phyloP scores from a whole-genome alignment of 1,140 invertebrate genomes.

The Zaprionus ghesquierei region DNA sequence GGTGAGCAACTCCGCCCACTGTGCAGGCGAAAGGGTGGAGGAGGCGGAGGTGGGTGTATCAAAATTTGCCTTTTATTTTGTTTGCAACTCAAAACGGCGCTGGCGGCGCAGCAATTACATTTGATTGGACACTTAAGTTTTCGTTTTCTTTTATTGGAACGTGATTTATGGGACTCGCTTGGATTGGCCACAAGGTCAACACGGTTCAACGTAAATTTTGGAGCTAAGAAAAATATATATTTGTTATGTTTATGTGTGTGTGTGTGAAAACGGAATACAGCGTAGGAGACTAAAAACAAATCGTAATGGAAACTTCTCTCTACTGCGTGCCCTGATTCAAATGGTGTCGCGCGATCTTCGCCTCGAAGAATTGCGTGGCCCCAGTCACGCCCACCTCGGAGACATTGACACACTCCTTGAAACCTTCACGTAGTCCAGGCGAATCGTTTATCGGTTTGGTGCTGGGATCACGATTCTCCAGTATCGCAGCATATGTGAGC shows the following conservation, averaged over 20 bases:
- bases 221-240: not conserved
- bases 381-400: conserved; percentile 49
- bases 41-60: not conserved
- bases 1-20: not conserved
- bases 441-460: too few species aligned
- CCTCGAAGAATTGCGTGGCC: conserved; percentile 52
- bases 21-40: not conserved
- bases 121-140: conserved; percentile 77
- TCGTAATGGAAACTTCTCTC: too few species aligned
- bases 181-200: conserved; percentile 49
- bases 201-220: not conserved
- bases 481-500: conserved; percentile 28
- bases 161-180: conserved; percentile 50
- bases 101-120: conserved; percentile 59
- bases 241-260: too few species aligned
- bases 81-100: conserved; percentile 19
- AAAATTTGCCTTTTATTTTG: conserved; percentile 32
- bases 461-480: not conserved
- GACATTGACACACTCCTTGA: conserved; percentile 24
- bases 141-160: conserved; percentile 58
- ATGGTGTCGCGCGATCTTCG: conserved; percentile 49
- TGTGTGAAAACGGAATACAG: too few species aligned
- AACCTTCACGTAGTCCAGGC: not conserved
- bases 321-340: not conserved
- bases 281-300: too few species aligned